phyloP scores from a whole-genome alignment of 2,113 vertebrate species.

The Panthera tigris region DNA sequence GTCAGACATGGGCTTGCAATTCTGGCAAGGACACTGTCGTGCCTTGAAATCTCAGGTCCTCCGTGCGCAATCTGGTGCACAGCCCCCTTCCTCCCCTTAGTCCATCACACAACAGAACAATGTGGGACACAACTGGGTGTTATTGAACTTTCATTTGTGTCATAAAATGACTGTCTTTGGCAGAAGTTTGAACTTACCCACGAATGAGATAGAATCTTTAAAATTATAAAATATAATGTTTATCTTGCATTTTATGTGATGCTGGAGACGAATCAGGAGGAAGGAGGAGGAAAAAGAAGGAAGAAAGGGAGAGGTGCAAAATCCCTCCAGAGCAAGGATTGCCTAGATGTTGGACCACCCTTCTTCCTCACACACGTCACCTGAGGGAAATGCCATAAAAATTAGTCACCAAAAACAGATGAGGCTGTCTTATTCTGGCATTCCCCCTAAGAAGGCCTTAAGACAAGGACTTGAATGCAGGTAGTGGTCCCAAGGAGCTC shows the following conservation, averaged over 20 bases:
- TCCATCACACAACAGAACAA: background rate
- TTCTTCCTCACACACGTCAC: background rate
- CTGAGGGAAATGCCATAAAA: background rate
- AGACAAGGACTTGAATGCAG: background rate
- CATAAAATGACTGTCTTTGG: background rate
- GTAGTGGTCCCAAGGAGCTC: background rate
- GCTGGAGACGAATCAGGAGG: background rate
- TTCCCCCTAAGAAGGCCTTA: background rate
- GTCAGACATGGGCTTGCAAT: background rate
- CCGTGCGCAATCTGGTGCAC: background rate
- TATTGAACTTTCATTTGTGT: background rate
- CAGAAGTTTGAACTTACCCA: background rate
- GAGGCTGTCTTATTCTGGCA: background rate
- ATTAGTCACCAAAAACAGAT: background rate
- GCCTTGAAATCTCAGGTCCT: background rate
- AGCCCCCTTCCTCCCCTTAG: background rate
- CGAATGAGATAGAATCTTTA: background rate
- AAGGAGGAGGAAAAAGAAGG: background rate
- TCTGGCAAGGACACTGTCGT: accelerated
- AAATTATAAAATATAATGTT: background rate
- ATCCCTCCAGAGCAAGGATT: background rate
- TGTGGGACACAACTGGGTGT: background rate
- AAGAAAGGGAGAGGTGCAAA: background rate
- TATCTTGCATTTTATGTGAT: background rate
- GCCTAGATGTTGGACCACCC: background rate